phyloP scores from a whole-genome alignment of 2,113 vertebrate species.

The Mesoclemmys tuberculata region DNA sequence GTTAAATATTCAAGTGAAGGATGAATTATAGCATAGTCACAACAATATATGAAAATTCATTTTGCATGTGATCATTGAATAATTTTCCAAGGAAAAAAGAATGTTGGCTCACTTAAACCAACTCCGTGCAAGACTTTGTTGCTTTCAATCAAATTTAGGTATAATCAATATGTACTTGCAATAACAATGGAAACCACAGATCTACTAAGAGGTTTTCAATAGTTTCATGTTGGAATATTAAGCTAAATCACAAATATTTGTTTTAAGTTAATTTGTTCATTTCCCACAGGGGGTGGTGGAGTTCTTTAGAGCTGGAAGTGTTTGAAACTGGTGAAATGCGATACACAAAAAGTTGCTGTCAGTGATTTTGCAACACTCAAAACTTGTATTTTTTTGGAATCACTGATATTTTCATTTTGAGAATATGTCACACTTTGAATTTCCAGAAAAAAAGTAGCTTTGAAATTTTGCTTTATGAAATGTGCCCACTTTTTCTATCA shows the following conservation, averaged over 20 bases:
- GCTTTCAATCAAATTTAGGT: neutral
- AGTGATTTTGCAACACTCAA: neutral
- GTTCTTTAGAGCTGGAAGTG: neutral
- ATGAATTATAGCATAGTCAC: neutral
- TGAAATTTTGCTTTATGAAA: neutral
- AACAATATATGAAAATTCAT: neutral
- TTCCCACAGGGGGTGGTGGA: neutral
- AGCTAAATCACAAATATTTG: neutral
- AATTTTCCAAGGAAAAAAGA: slow-evolving; percentile 7
- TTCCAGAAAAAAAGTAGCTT: neutral
- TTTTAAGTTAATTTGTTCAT: neutral
- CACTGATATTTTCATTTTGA: neutral
- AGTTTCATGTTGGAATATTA: neutral
- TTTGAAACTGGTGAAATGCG: neutral
- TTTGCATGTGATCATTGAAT: neutral
- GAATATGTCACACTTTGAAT: neutral
- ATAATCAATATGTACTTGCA: neutral
- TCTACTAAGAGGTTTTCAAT: neutral
- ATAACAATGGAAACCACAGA: neutral
- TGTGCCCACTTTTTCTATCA: neutral
- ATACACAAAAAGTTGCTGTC: neutral
- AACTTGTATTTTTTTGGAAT: neutral
- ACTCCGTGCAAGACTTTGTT: neutral
- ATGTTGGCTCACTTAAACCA: neutral
- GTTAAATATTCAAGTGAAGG: neutral